These are phyloP conservation scores for Xylocopa sonorina DNA, from an alignment of 1,140 invertebrate species.

Conservation along the genomic window DNA sequence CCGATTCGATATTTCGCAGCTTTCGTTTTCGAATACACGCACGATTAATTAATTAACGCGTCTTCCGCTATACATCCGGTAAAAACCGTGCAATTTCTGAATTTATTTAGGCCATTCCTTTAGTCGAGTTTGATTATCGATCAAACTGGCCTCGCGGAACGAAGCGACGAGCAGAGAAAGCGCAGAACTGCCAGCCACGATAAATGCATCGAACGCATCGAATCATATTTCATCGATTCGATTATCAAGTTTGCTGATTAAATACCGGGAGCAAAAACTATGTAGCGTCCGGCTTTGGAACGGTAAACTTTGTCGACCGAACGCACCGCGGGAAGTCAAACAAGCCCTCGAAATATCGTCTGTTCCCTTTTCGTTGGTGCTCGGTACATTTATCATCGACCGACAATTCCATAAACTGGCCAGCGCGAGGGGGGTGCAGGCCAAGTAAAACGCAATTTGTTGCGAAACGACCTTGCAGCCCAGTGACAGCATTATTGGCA, in stretches of 20 bases:
- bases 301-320: background rate
- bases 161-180: too few species aligned
- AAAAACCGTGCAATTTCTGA: too few species aligned
- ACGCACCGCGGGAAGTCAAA: background rate
- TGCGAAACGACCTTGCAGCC: background rate
- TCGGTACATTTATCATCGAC: background rate
- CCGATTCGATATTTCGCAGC: too few species aligned
- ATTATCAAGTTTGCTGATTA: background rate
- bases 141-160: too few species aligned
- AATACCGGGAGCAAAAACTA: background rate
- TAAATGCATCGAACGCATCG: too few species aligned
- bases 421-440: too few species aligned
- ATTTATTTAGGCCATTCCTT: too few species aligned
- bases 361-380: background rate
- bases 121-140: too few species aligned
- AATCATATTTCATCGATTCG: background rate
- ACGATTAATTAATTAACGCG: too few species aligned
- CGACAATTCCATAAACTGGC: conserved; percentile 10
- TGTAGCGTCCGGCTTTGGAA: background rate
- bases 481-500: conserved; percentile 5
- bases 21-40: too few species aligned
- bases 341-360: background rate
- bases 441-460: conserved; percentile 51
- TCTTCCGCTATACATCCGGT: too few species aligned
- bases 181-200: too few species aligned